Base-by-base conservation (phyloP, 2,888 invertebrate species). In the Conus canariensis region DNA sequence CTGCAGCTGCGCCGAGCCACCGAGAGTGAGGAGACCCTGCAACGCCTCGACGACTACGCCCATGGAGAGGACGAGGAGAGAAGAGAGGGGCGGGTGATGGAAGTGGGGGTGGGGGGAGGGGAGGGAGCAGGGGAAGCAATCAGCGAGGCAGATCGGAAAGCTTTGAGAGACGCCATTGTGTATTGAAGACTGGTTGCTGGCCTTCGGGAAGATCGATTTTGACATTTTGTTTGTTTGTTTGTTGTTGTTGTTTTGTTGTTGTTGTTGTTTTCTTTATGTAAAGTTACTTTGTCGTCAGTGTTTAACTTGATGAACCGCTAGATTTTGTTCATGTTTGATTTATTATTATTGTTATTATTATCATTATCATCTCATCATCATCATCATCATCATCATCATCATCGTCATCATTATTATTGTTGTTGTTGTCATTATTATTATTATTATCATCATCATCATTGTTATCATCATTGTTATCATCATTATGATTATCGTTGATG, bases 1-100 rank as follows among this genome's bases (percentile, higher is more conserved):
- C 86, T 86, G 14, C 86, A 86, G 22, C 86, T 86, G n/a, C 59
- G 86, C 60, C 64, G 60, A 45, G 86, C 86, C 19, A 30, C 86
- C 2, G 64, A 86, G 64, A 25, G 64, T 19, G 64, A 67, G 30
- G 64, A 60, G 14, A 70, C 56, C 70, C 8, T 16, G 64, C 19
- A 59, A 6, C n/a, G 9, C 9, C 25, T 12, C 5, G 86, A 64
- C 1, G 86, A 86, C 25, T 5, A 19, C 14, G 67, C 30, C 30
- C 45, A 9, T 3, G 86, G 56, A 22, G 67, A 86, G 16, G 67
- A 45, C 10, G 67, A 19, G 8, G 45, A 60, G 19, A 60, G 85
- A 19, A 60, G 58, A 22, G 85, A 25, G 60, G 25, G 12, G 9
- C 6, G n/a, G 58, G 56, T 58, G 82, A 9, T n/a, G 59, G 85